phyloP scores from a whole-genome alignment of 2,888 invertebrate genomes.

The Ectropis crepuscularia region DNA sequence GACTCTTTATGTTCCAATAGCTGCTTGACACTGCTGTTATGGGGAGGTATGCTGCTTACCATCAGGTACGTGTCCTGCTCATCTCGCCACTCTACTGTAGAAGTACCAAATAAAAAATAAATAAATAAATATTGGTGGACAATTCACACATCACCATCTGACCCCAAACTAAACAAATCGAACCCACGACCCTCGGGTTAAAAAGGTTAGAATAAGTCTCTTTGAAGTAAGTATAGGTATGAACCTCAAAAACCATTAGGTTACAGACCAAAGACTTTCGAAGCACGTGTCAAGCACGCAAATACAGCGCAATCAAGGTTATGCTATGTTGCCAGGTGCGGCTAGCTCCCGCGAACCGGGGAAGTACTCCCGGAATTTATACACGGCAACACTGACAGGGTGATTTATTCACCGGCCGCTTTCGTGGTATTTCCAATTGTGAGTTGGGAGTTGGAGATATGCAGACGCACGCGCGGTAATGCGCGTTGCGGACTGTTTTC shows the following conservation, averaged over 20 bases:
- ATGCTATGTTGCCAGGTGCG: conserved; percentile 75
- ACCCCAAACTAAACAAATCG: too few species aligned
- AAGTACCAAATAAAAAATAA: too few species aligned
- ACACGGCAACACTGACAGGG: conserved; percentile 75
- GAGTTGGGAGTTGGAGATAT: conserved; percentile 59
- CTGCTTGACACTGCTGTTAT: too few species aligned
- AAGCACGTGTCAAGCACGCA: conserved; percentile 59
- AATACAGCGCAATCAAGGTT: conserved; percentile 79
- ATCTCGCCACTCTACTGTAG: too few species aligned
- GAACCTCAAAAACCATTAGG: conserved; percentile 38
- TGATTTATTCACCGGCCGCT: conserved; percentile 70
- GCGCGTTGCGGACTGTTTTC: conserved; percentile 66
- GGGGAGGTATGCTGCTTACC: too few species aligned
- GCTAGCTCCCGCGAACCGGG: conserved; percentile 61
- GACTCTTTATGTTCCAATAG: too few species aligned
- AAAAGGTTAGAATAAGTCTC: too few species aligned
- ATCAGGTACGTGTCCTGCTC: too few species aligned
- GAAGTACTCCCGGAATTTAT: conserved; percentile 57
- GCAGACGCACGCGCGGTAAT: conserved; percentile 64
- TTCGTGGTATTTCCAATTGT: conserved; percentile 55
- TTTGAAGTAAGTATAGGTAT: too few species aligned
- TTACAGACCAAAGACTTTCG: conserved; percentile 22
- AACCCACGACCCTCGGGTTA: too few species aligned
- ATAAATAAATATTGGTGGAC: too few species aligned
- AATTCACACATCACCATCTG: too few species aligned